These are phyloP conservation scores for Mormyrops boulengeri DNA, from an alignment of 2,797 vertebrate species.

Conservation along the genomic window DNA sequence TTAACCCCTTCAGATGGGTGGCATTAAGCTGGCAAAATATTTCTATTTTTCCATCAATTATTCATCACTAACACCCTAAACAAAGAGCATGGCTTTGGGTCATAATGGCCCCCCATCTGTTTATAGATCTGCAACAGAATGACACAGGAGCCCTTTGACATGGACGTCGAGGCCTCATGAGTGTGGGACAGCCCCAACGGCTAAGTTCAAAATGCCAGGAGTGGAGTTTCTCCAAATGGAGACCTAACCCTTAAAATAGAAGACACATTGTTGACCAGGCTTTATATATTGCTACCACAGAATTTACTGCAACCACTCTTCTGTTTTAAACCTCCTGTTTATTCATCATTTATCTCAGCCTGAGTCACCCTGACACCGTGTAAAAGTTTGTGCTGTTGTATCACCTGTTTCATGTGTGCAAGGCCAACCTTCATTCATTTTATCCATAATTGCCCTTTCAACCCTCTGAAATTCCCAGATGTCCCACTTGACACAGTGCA, in stretches of 20 bases:
- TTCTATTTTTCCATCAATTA: conserved; percentile 80
- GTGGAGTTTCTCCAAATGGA: neutral
- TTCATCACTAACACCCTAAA: conserved; percentile 68
- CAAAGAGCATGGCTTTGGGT: conserved; percentile 59
- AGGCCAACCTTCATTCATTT: conserved; percentile 6
- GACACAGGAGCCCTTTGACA: conserved; percentile 65
- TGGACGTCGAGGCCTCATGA: conserved; percentile 33
- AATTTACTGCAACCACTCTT: neutral
- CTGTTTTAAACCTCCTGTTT: neutral
- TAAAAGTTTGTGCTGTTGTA: neutral
- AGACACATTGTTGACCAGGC: neutral
- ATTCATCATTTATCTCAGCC: neutral
- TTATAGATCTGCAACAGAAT: conserved; percentile 58
- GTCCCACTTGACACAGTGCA: conserved; percentile 36
- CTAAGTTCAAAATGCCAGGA: neutral
- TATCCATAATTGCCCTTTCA: neutral
- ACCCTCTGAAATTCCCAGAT: conserved; percentile 10
- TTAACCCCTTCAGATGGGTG: conserved; percentile 65
- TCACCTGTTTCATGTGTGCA: neutral
- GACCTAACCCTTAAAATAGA: neutral
- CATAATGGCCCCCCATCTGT: conserved; percentile 72
- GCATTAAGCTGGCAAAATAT: conserved; percentile 72
- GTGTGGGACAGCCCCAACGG: neutral
- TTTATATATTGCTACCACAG: neutral
- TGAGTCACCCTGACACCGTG: neutral